Conservation (phyloP, 2,113 vertebrate genomes). For the Nycticebus coucang region DNA sequence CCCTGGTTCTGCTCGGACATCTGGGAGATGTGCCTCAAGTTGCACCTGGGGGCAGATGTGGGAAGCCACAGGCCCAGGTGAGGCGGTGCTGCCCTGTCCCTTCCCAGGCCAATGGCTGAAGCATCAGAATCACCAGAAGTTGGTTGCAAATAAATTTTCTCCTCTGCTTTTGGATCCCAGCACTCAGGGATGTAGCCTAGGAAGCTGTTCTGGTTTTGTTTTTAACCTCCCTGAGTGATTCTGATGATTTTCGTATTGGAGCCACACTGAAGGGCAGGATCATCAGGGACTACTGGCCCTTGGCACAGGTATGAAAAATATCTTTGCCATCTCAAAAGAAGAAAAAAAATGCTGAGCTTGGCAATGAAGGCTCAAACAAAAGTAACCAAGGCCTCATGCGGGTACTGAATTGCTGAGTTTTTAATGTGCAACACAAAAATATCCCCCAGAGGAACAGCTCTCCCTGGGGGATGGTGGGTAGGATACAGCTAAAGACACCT, state of each 20-base stretch:
- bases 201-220: neutral
- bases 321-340: neutral
- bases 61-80: neutral
- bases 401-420: conserved; percentile 69
- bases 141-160: neutral
- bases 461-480: neutral
- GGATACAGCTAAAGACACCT: neutral
- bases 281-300: neutral
- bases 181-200: neutral
- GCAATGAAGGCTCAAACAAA: neutral
- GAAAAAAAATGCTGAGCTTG: neutral
- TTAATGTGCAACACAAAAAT: conserved; percentile 78
- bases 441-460: neutral
- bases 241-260: neutral
- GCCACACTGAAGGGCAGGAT: neutral
- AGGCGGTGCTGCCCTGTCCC: rapidly evolving
- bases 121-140: neutral
- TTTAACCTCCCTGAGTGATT: neutral
- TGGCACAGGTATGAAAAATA: neutral
- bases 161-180: neutral
- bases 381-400: neutral
- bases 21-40: neutral
- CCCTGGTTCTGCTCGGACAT: rapidly evolving
- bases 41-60: neutral
- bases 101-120: neutral